Conservation (phyloP, 2,888 invertebrate species). For the Rugalucina vietnamica region DNA sequence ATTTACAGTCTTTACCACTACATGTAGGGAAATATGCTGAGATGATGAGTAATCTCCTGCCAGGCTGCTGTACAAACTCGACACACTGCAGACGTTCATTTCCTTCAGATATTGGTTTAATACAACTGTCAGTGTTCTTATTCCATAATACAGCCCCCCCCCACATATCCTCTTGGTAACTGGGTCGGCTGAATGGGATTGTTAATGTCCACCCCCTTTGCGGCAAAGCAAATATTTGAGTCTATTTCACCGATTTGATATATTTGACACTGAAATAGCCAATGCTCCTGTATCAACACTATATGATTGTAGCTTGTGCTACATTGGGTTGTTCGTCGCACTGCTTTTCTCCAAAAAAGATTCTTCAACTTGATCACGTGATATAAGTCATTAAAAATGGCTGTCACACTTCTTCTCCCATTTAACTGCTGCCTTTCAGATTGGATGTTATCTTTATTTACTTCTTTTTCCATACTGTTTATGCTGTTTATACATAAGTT, state of each 20-base stretch:
- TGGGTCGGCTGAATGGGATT: constrained; percentile 21
- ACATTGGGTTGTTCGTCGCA: no score
- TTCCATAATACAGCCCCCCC: constrained; percentile 32
- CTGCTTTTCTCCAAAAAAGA: no score
- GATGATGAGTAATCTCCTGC: background rate
- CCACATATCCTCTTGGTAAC: constrained; percentile 27
- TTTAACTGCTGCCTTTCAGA: no score
- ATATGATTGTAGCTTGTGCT: no score
- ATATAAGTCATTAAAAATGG: no score
- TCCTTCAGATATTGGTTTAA: background rate
- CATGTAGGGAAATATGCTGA: constrained; percentile 24
- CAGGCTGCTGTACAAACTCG: background rate
- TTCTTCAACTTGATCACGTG: no score
- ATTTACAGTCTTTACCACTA: background rate
- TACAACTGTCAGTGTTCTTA: background rate
- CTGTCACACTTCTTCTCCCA: no score
- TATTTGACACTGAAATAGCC: constrained; percentile 14
- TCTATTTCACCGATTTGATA: background rate
- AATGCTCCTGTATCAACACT: constrained; percentile 24
- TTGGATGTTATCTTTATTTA: no score
- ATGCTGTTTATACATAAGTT: no score
- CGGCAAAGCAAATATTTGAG: background rate
- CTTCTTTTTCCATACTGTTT: no score
- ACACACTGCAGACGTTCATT: constrained; percentile 16
- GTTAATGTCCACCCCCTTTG: constrained; percentile 22